Base-by-base conservation (phyloP, 2,113 vertebrate genomes). In the Chunga burmeisteri region DNA sequence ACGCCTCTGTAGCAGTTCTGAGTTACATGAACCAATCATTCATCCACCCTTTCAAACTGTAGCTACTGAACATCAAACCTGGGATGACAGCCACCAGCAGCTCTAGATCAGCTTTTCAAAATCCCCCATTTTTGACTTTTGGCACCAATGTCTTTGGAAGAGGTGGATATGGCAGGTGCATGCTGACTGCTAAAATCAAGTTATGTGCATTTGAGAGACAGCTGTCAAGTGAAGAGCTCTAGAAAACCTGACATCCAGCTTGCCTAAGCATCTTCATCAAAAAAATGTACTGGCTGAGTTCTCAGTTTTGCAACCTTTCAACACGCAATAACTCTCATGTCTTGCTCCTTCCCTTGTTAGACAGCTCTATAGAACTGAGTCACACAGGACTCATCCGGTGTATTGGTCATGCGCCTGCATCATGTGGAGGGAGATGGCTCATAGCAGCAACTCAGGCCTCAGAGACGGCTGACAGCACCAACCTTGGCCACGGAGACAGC, bases 31-130 rank as follows among this genome's bases (percentile, higher is more conserved):
- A 86, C 71, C 74, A 81, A 4, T 91, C 67, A 47, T 65, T 88
- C 81, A 94, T 42, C 58, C 63, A 85, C 66, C 34, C 58, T 93
- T 93, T 73, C 59, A 93, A 78, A 86, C 19, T 74, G 77, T 14
- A 86, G 36, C 44, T 92, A 55, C 71, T 59, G 42, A 42, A 13
- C 58, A 50, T 82, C 74, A 96, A 95, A 74, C 71, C 40, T 29
- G 29, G 71, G 42, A 93, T 93, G 91, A 93, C 91, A 96, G 81
- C 42, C 78, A 90, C 84, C 30, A 95, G 71, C 71, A 90, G 71
- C 47, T 83, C 42, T 50, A 62, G 67, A 93, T 46, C 67, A 53
- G 58, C 47, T 83, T 90, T 63, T 73, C 50, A 87, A 93, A 97
- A 85, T 61, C 42, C 47, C 42, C 17, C 50, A 36, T 65, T 93